Base-by-base conservation (phyloP, 53 echinoderm and acorn worm species). In the Echinarachnius parma region DNA sequence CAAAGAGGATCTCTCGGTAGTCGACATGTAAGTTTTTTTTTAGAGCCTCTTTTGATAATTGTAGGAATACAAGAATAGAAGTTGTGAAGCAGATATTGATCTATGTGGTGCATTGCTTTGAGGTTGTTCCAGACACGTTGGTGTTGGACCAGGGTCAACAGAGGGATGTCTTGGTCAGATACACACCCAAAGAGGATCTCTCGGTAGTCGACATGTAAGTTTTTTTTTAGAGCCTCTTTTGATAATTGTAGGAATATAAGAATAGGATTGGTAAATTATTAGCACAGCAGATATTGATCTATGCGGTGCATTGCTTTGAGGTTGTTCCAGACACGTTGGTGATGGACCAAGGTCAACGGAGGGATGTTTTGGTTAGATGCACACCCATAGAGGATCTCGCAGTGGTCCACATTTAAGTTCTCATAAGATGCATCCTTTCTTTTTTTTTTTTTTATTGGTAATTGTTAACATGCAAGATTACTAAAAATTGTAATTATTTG, bases 141-240 rank as follows among this genome's bases (percentile, higher is more conserved):
- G 28, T 64, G 10, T 60, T 94, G 9, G 75, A 83, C 29, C 94
- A 89, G 2, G 64, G 48, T 23, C 81, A 94, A 31, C 84, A 89
- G 59, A 75, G 80, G 34, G 86, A 90, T 5, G 63, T 90, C 8
- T 36, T 90, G 13, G 62, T 94, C 28, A 79, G 83, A 9, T 94
- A 84, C 46, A 66, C 84, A 24, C 94, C 94, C 1, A 83, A 78
- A 47, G 78, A 90, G 33, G 79, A 79, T 7, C 86, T 87, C 7
- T 78, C 83, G 33, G 59, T 60, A 0, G 84, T 81, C 4, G 90
- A 90, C 14, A 83, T 82, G 94, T 94, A 49, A 76, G 79, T 78
- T 33, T 22, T 35, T 60, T 31, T 50, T 46, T 29, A 61, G 22
- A 29, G 11, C 18, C 28, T 39, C 7, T 39, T 8, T 16, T n/a